Evolutionary conservation across 37 sponge, comb jelly and placozoan species (phyloP).

Genomic region (Hormiphora californensis): DNA sequence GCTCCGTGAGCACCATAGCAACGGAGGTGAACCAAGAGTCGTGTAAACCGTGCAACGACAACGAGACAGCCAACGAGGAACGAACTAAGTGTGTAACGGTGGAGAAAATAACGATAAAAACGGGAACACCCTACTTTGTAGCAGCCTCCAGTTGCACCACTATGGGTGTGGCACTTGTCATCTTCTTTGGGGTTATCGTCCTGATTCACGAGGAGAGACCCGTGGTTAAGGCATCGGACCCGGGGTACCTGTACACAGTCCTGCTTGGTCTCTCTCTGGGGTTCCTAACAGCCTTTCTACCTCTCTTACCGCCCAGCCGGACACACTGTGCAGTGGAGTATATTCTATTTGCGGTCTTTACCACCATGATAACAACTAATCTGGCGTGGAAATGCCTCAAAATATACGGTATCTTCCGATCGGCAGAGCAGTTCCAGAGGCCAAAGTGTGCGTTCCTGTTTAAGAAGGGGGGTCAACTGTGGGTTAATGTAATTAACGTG

Average conservation of each 20-base stretch:
- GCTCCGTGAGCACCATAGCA: not conserved
- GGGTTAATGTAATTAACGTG: too few species aligned
- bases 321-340: not conserved
- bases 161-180: not conserved
- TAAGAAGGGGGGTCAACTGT: too few species aligned
- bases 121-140: not conserved
- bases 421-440: not conserved
- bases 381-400: conserved; percentile 20
- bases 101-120: not conserved
- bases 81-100: not conserved
- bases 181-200: not conserved
- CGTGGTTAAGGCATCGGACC: conserved; percentile 29
- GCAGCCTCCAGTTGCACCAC: not conserved
- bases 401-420: not conserved
- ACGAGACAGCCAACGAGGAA: not conserved
- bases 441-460: not conserved
- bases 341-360: not conserved
- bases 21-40: not conserved
- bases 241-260: conserved; percentile 8
- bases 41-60: not conserved
- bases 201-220: conserved; percentile 5
- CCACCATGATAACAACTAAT: not conserved
- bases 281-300: not conserved
- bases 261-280: not conserved
- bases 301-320: not conserved